Evolutionary conservation across 2,888 invertebrate species (phyloP), one percentile per base, ranked within the genome.

Genomic region (Idaea straminata): DNA sequence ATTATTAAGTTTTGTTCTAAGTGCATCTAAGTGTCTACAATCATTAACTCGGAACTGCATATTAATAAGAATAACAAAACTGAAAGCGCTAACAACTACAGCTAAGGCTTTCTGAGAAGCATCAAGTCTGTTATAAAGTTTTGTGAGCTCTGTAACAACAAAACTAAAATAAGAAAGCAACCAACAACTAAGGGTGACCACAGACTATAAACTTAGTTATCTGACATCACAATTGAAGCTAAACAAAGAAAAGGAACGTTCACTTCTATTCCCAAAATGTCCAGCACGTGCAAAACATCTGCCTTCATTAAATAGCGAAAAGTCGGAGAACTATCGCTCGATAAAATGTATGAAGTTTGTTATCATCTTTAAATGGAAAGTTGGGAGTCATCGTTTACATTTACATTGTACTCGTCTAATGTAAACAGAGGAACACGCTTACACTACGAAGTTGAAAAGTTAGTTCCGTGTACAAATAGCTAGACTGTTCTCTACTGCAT

Each of bases 331-430:
- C 47, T 47, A 47, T 47, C 47, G 47, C 13, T 47, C 47, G 47
- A 47, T 47, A 47, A 47, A 10, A 47, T 13, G 47, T 47, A 7
- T 7, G 13, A 87, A 82, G 79, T 79, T 74, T 47, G 13, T 47
- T 7, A 5, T 7, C 36, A 47, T 47, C 47, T 10, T 47, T 47
- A 70, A 81, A 82, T 82, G 78, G 78, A 78, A 80, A 82, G 82
- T 77, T 78, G 78, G 69, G 77, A 85, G 82, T 86, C 86, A 87
- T 86, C 86, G 87, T 84, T 87, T 86, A 83, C 82, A 82, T 84
- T 85, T 80, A 77, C 82, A 84, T 47, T 13, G 47, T 47, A 47
- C 47, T 47, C 5, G 77, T 82, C 70, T 71, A 77, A 73, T 72
- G 81, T 78, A 85, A 86, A 87, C 84, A 83, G 74, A 75, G 74